phyloP scores from a whole-genome alignment of 2,797 vertebrate genomes.

The Crax fasciolata region DNA sequence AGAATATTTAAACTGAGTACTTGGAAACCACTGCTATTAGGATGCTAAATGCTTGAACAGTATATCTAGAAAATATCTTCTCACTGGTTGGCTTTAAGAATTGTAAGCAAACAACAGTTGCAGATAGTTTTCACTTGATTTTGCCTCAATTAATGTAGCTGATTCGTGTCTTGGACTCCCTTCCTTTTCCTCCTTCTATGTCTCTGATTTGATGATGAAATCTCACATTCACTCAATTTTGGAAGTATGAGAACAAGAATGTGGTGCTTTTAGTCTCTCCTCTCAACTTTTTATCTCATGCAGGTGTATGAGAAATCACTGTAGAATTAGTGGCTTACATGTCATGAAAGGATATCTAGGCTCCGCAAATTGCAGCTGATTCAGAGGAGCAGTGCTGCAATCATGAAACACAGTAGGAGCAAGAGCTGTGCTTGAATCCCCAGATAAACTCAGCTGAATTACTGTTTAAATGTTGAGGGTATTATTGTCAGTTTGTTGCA shows the following conservation, averaged over 20 bases:
- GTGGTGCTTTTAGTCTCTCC: neutral
- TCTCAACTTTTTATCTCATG: neutral
- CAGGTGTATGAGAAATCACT: neutral
- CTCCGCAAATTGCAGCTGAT: neutral
- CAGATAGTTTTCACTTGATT: neutral
- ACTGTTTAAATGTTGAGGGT: neutral
- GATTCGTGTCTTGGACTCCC: neutral
- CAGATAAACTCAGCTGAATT: neutral
- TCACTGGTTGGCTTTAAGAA: neutral
- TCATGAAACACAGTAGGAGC: neutral
- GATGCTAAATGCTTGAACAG: neutral
- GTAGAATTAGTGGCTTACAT: neutral
- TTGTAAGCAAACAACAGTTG: neutral
- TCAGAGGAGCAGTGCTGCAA: neutral
- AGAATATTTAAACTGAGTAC: neutral
- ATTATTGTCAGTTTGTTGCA: neutral
- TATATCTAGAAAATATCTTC: neutral
- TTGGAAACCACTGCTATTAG: neutral
- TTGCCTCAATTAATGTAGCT: neutral
- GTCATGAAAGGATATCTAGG: neutral
- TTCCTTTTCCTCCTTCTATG: neutral
- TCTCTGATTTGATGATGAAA: neutral
- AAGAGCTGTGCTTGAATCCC: neutral
- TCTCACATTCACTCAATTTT: neutral
- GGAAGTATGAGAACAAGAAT: neutral